Evolutionary conservation across 2,888 invertebrate species (phyloP).

Genomic region (Rhopalosiphum nymphaeae): DNA sequence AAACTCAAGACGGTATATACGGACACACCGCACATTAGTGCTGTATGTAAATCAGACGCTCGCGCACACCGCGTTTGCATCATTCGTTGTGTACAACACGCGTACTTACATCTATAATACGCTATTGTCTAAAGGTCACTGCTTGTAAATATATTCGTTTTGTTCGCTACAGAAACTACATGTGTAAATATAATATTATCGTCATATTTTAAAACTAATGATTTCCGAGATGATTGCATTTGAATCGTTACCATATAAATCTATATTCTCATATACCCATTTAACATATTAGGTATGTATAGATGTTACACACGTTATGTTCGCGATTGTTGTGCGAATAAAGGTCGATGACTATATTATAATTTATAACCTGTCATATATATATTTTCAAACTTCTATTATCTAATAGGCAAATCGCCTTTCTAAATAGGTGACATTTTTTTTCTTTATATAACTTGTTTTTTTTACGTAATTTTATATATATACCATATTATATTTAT

Average conservation of each 20-base stretch:
- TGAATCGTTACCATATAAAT: slow-evolving; percentile 3
- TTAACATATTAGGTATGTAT: neutral
- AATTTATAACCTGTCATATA: neutral
- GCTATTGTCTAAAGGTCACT: neutral
- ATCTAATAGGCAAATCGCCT: neutral
- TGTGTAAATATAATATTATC: neutral
- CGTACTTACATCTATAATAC: neutral
- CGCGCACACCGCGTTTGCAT: neutral
- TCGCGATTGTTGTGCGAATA: neutral
- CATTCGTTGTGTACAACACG: neutral
- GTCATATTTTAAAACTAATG: neutral
- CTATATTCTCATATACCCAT: neutral
- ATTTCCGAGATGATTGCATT: neutral
- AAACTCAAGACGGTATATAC: neutral
- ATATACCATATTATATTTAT: neutral
- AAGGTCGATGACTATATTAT: slow-evolving; percentile 13
- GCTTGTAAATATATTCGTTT: slow-evolving; percentile 26
- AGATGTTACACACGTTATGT: neutral
- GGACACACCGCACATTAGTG: neutral
- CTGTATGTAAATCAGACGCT: slow-evolving; percentile 17
- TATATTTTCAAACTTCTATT: neutral
- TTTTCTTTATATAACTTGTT: slow-evolving; percentile 7
- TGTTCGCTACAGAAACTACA: neutral
- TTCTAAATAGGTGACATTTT: neutral
- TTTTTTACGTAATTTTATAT: neutral